Evolutionary conservation across 2,888 invertebrate species (phyloP), one percentile per base, ranked within the genome.

Genomic region (Opisthograptis luteolata): DNA sequence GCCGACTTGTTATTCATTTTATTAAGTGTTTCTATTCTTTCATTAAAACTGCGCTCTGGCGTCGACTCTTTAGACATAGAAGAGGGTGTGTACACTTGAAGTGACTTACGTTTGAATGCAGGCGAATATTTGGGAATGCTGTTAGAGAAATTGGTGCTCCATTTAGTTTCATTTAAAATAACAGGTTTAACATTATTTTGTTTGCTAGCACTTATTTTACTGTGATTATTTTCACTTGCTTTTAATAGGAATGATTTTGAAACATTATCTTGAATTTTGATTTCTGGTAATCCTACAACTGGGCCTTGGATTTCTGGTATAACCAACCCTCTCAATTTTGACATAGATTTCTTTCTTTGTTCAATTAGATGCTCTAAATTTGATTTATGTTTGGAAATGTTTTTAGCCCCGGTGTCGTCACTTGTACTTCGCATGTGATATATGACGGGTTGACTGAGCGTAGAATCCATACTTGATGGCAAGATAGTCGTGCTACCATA

Each of bases 261-360:
- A 48, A 85, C 72, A 20, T 92, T 92, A 68, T 94, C 94, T 60
- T 93, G 92, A 66, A 95, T 95, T 82, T 95, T 95, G 42, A 97
- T 97, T 90, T 95, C 96, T 0, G 97, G 96, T 68, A 97, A 87
- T 82, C 96, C 96, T 35, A 95, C 89, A 40, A 94, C 92, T 24
- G 94, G 92, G 12, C 81, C 79, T 73, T 93, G 93, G 44, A 92
- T 90, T 83, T 97, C 97, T 2, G 97, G 97, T 73, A 97, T 97
- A 20, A 96, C 95, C 65, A 97, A 86, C n/a, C 97, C 97, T 70
- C 96, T 93, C 50, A 97, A 83, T 81, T 97, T 97, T 1, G 96
- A 96, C 83, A 96, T 93, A 12, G 95, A 95, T 71, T 94, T 95
- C 60, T 95, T 93, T 45, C 97, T 92, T 76, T 96, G 96, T 79